Percentiles rank a stretch among this genome's conserved stretches.
These are phyloP conservation scores for Myripristis murdjan DNA, from an alignment of 2,797 vertebrate genomes.

Conservation along the genomic window DNA sequence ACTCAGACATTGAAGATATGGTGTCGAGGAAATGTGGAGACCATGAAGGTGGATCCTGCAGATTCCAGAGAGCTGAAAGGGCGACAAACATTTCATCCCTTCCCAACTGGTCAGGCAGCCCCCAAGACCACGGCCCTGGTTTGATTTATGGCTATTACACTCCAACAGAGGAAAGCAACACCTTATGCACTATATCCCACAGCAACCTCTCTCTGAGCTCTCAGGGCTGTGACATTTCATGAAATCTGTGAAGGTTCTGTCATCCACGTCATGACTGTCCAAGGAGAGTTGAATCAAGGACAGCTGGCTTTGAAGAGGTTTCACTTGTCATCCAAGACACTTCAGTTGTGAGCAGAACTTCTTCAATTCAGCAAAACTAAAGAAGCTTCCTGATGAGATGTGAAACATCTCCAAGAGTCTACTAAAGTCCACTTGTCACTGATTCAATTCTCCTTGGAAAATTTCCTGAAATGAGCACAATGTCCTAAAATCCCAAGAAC, in stretches of 20 bases:
- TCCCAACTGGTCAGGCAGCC: constrained; percentile 83
- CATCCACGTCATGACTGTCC: too few relatives aligned
- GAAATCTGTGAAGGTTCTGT: too few relatives aligned
- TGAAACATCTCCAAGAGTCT: too few relatives aligned
- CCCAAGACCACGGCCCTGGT: constrained; percentile 84
- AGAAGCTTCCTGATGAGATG: too few relatives aligned
- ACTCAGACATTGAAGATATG: constrained; percentile 89
- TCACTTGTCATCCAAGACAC: too few relatives aligned
- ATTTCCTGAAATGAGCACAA: neutral
- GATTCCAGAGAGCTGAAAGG: constrained; percentile 89
- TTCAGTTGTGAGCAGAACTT: too few relatives aligned
- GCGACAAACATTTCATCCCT: constrained; percentile 92
- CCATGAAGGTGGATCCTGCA: constrained; percentile 86
- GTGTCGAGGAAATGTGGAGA: constrained; percentile 93
- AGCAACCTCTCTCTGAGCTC: too few relatives aligned
- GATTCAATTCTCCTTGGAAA: too few relatives aligned
- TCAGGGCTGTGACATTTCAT: neutral
- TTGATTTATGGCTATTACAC: constrained; percentile 90
- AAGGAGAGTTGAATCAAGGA: too few relatives aligned
- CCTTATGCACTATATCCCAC: neutral
- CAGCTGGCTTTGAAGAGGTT: too few relatives aligned
- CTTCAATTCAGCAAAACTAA: too few relatives aligned
- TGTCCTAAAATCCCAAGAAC: neutral
- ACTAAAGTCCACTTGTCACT: too few relatives aligned
- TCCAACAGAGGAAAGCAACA: constrained; percentile 85